phyloP scores from a whole-genome alignment of 2,888 invertebrate species.

The Pristionchus japonicus region DNA sequence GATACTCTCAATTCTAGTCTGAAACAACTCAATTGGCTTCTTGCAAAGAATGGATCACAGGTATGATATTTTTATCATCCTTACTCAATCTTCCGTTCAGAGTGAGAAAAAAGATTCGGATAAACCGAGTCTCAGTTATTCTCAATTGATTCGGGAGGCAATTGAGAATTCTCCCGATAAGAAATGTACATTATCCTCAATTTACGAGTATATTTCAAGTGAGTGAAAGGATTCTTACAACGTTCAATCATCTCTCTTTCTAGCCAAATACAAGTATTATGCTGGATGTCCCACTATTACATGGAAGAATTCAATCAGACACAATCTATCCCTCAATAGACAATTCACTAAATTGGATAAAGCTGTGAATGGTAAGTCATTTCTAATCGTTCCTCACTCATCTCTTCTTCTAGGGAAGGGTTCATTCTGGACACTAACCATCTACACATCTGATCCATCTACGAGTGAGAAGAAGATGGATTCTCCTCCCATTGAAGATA shows the following conservation, averaged over 20 bases:
- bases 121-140: conserved; percentile 45
- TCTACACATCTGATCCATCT: not conserved
- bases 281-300: conserved; percentile 34
- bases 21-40: conserved; percentile 63
- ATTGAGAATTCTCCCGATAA: conserved; percentile 53
- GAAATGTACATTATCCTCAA: conserved; percentile 56
- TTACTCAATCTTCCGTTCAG: not conserved
- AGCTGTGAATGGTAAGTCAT: conserved; percentile 51
- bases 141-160: conserved; percentile 48
- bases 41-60: conserved; percentile 53
- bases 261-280: conserved; percentile 41
- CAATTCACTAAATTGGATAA: conserved; percentile 58
- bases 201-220: conserved; percentile 57
- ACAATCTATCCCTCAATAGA: conserved; percentile 62
- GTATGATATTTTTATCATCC: not conserved
- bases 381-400: not conserved
- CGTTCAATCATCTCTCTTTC: not conserved
- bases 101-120: conserved; percentile 25
- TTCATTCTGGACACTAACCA: conserved; percentile 57
- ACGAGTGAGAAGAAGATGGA: not conserved
- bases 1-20: conserved; percentile 59
- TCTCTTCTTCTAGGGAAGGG: conserved; percentile 45
- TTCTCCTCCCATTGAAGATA: not conserved
- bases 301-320: conserved; percentile 63
- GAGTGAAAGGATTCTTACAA: conserved; percentile 4